Base-by-base conservation (phyloP, 2,113 vertebrate species). In the Agapornis roseicollis region DNA sequence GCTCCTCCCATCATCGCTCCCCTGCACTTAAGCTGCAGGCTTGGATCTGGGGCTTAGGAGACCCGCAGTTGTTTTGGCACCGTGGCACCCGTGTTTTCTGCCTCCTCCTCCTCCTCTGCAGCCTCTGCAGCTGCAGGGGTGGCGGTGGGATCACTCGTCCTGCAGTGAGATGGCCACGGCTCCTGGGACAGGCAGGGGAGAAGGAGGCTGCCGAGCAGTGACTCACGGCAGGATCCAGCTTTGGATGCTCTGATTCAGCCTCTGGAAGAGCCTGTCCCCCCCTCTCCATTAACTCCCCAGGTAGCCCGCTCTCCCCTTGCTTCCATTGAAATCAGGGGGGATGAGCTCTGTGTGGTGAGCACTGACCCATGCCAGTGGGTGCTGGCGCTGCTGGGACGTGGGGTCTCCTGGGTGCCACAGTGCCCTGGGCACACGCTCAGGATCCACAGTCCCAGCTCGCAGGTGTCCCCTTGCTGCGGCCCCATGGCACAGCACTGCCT, bases 401-500 rank as follows among this genome's bases (percentile, higher is more conserved):
- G 28, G 33, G 31, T 23, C 5, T 49, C 14, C 31, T 33, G 0
- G 3, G 73, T 63, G 64, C 37, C 13, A 0, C 37, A 28, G 47
- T 2, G 7, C 46, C 64, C 17, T 0, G 35, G 68, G 39, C 17
- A 17, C 49, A 14, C 0, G 1, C 35, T 29, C 53, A 27, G 47
- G 37, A 7, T 1, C n/a, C 7, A 7, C 72, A 91, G 61, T 27
- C 37, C 72, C 56, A 10, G 6, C 29, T 3, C 1, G 4, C 44
- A 37, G 4, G 18, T 24, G 37, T 13, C 18, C 10, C 3, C n/a
- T n/a, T n/a, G 61, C 60, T n/a, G 5, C 1, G 3, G 42, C 53
- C n/a, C 37, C 28, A 7, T 22, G 28, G 55, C 35, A 2, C 1
- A 0, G 52, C 8, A 0, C 25, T 2, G 56, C 13, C 52, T 44